These are phyloP conservation scores for Polyommatus iphigenia DNA, from an alignment of 2,888 invertebrate species.

Conservation along the genomic window DNA sequence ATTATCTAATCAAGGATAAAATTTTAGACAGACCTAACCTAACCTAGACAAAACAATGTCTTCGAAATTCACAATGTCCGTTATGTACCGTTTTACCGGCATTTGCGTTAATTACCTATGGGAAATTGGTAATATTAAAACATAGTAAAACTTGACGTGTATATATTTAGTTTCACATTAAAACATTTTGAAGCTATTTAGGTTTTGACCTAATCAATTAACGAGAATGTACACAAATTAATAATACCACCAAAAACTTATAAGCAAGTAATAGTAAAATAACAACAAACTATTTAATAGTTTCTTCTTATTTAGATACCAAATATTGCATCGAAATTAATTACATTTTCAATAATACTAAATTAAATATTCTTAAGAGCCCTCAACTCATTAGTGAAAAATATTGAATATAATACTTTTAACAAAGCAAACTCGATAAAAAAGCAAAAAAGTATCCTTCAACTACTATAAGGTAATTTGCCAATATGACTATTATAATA, in stretches of 20 bases:
- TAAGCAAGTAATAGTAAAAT: slow-evolving; percentile 45
- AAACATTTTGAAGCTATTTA: slow-evolving; percentile 63
- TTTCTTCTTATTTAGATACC: slow-evolving; percentile 34
- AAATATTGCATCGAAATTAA: slow-evolving; percentile 34
- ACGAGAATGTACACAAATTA: slow-evolving; percentile 54
- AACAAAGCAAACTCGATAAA: no score
- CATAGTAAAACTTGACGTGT: slow-evolving; percentile 52
- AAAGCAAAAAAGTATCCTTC: background rate
- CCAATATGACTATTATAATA: background rate
- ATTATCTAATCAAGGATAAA: no score
- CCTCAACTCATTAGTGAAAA: background rate
- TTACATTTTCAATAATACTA: slow-evolving; percentile 14
- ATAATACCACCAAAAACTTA: slow-evolving; percentile 47
- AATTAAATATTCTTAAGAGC: slow-evolving; percentile 20
- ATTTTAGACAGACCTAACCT: no score
- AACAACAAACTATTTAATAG: slow-evolving; percentile 39
- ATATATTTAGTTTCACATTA: slow-evolving; percentile 64
- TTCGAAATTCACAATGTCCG: no score
- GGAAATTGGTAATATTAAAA: slow-evolving; percentile 31
- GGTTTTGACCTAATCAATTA: slow-evolving; percentile 55
- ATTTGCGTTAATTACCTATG: background rate
- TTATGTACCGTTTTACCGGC: no score
- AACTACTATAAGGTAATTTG: background rate
- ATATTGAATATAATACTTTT: background rate
- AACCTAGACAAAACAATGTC: no score